These are phyloP conservation scores for Patella ulyssiponensis DNA, from an alignment of 2,888 invertebrate species.

Conservation along the genomic window DNA sequence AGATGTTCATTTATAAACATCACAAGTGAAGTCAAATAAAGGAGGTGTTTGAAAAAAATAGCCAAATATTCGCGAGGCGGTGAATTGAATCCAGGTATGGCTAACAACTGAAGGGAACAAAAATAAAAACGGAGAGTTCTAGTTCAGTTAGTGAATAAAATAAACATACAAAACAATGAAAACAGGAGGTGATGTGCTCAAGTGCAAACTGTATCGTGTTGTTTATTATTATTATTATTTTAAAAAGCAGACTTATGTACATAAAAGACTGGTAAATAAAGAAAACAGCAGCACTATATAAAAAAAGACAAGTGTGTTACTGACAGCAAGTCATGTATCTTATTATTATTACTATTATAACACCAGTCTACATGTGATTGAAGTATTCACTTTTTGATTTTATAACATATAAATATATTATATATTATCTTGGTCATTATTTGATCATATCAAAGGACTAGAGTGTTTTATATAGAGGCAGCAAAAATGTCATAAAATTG, in stretches of 20 bases:
- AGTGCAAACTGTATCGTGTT: conserved; percentile 11
- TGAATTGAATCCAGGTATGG: too few relatives aligned
- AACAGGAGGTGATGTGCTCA: conserved; percentile 9
- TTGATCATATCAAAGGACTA: conserved; percentile 9
- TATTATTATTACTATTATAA: conserved; percentile 5
- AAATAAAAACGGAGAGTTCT: too few relatives aligned
- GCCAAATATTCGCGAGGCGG: too few relatives aligned
- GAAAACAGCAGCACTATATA: too few relatives aligned
- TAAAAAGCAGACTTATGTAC: not conserved
- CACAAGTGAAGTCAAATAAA: too few relatives aligned
- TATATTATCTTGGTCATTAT: not conserved
- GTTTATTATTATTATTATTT: conserved; percentile 10
- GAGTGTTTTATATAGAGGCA: conserved; percentile 13
- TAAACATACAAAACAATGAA: too few relatives aligned
- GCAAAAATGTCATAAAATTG: conserved; percentile 12
- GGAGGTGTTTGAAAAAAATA: too few relatives aligned
- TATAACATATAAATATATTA: conserved; percentile 1
- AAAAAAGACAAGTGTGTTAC: too few relatives aligned
- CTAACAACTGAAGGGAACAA: too few relatives aligned
- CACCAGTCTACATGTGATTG: not conserved
- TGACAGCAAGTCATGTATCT: not conserved
- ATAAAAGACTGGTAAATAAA: too few relatives aligned
- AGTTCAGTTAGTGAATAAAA: too few relatives aligned
- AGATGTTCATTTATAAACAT: not conserved
- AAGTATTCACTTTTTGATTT: conserved; percentile 3